Evolutionary conservation across 2,888 invertebrate genomes (phyloP).

Genomic region (Xestoiulus laeticollis): DNA sequence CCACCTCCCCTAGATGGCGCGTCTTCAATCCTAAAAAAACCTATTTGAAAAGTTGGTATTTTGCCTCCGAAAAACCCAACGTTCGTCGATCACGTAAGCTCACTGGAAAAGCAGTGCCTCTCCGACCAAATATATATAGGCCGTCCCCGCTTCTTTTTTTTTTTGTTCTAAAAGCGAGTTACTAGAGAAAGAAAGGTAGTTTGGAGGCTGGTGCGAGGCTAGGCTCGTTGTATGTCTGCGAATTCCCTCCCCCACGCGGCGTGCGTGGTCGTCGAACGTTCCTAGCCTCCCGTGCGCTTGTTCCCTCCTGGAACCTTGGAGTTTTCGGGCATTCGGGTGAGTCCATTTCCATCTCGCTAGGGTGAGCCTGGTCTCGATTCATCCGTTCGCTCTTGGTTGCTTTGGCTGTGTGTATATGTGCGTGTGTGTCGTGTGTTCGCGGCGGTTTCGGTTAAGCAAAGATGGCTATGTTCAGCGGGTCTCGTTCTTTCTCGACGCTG

Average conservation of each 20-base stretch:
- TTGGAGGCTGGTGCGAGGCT: not conserved
- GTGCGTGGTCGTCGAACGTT: slow-evolving; percentile 42
- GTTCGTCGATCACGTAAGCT: not conserved
- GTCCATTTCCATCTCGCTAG: not conserved
- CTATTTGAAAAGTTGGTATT: too few species aligned
- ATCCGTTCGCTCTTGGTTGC: not conserved
- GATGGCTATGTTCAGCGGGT: slow-evolving; percentile 35
- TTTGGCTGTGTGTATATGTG: not conserved
- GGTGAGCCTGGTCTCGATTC: not conserved
- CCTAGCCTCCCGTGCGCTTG: slow-evolving; percentile 18
- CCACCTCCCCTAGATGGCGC: too few species aligned
- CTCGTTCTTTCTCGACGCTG: slow-evolving; percentile 43
- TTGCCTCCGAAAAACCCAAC: not conserved
- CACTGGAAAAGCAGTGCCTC: not conserved
- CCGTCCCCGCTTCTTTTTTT: not conserved
- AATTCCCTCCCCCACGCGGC: slow-evolving; percentile 48
- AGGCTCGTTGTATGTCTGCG: not conserved
- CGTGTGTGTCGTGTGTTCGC: slow-evolving; percentile 12
- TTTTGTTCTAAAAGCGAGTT: too few species aligned
- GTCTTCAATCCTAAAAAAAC: too few species aligned
- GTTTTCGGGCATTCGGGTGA: slow-evolving; percentile 2
- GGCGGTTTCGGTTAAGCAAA: slow-evolving; percentile 42
- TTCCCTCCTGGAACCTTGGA: not conserved
- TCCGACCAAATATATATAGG: not conserved
- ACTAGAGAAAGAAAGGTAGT: not conserved